These are phyloP conservation scores for Cirrhinus mrigala DNA, from an alignment of 2,797 vertebrate species.

Conservation along the genomic window DNA sequence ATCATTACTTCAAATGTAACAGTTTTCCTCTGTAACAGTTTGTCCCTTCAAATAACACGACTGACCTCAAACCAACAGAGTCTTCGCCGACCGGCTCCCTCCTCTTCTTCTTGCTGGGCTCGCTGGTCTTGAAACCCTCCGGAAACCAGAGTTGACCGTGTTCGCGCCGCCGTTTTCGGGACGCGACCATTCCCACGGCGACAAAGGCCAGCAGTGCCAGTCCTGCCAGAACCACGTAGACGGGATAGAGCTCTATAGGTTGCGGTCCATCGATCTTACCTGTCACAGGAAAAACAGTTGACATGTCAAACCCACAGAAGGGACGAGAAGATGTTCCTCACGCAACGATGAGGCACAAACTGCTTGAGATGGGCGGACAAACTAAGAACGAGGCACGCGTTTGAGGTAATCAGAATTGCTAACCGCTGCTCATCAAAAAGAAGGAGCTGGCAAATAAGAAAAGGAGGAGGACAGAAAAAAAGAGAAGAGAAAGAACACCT, in stretches of 20 bases:
- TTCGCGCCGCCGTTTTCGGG: conserved; percentile 92
- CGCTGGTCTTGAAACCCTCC: conserved; percentile 95
- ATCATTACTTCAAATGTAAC: conserved; percentile 66
- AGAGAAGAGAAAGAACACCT: conserved; percentile 74
- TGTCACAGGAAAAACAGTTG: conserved; percentile 70
- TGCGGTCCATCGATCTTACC: conserved; percentile 78
- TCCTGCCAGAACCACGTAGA: conserved; percentile 84
- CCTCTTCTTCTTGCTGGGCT: conserved; percentile 97
- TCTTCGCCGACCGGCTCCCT: conserved; percentile 96
- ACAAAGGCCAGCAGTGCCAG: conserved; percentile 84
- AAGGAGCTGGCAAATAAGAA: conserved; percentile 75
- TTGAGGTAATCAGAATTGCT: conserved; percentile 93
- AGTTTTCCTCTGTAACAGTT: conserved; percentile 28
- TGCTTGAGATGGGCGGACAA: conserved; percentile 31
- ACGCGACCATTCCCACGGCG: conserved; percentile 89
- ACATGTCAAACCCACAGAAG: conserved; percentile 68
- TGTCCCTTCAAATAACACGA: conserved; percentile 50
- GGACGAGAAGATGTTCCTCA: conserved; percentile 53
- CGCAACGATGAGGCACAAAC: conserved; percentile 1
- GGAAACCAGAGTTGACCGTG: conserved; percentile 99
- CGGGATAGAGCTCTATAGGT: conserved; percentile 78
- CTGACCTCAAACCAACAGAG: conserved; percentile 97
- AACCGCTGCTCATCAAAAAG: conserved; percentile 87
- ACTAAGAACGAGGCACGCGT: conserved; percentile 65
- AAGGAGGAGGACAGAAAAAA: conserved; percentile 59